Evolutionary conservation across 2,888 invertebrate genomes (phyloP).

Genomic region (Drosophila rubida): DNA sequence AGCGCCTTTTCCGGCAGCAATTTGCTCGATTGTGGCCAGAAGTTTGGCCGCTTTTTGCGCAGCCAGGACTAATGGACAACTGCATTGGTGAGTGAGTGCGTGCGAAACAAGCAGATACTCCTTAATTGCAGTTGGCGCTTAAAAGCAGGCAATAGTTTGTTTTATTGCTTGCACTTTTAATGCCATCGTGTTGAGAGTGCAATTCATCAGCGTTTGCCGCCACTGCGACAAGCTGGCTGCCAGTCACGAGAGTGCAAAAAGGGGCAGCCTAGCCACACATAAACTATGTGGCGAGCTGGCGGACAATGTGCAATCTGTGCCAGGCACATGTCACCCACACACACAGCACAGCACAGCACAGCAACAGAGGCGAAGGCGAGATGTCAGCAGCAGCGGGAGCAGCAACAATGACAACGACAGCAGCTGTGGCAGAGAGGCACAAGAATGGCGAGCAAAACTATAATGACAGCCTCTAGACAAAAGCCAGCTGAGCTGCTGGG

Average conservation of each 20-base stretch:
- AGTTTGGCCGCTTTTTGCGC: constrained; percentile 35
- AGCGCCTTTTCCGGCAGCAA: constrained; percentile 67
- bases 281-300: constrained; percentile 53
- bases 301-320: constrained; percentile 77
- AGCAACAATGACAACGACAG: constrained; percentile 20
- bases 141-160: neutral
- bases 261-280: constrained; percentile 36
- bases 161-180: neutral
- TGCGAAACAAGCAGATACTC: neutral
- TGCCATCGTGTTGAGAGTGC: neutral
- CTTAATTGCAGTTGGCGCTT: neutral
- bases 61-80: neutral
- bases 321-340: constrained; percentile 71
- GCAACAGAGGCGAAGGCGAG: constrained; percentile 43
- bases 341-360: constrained; percentile 3
- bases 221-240: constrained; percentile 12
- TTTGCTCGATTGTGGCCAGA: constrained; percentile 66
- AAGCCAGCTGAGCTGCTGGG: constrained; percentile 29
- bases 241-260: constrained; percentile 2
- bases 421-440: constrained; percentile 28
- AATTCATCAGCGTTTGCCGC: neutral
- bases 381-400: constrained; percentile 50
- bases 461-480: constrained; percentile 67
- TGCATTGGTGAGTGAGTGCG: neutral
- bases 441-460: constrained; percentile 55